Base-by-base conservation (phyloP, 1,140 invertebrate species). In the Neotoxoptera formosana region DNA sequence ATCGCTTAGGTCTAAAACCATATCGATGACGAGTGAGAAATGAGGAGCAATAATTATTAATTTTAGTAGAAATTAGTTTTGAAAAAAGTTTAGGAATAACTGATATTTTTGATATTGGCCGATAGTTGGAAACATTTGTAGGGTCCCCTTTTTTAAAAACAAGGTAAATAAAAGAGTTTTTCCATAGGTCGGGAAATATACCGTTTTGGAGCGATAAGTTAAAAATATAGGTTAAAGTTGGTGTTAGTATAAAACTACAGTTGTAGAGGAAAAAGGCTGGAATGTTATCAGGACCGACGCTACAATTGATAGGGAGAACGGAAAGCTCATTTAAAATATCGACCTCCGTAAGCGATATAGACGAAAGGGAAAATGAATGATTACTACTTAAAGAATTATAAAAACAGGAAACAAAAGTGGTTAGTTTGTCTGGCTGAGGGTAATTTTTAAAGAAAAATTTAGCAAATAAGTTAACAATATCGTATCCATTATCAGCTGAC, bases 191-290 rank as follows among this genome's bases (percentile, higher is more conserved):
- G 3, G 9, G 67, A 8, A 76, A 76, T 76, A 34, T n/a, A 1
- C 11, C 67, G 3, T 34, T 76, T 76, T n/a, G 67, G 67, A 76
- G 67, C 2, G 67, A 76, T 76, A 76, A n/a, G 30, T 76, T 76
- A 76, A 76, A 67, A 76, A 76, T 76, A 76, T 76, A 76, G 30
- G 67, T 76, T 76, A 76, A 76, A 30, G 67, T 34, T 76, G 67
- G 67, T 11, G 67, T 76, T 34, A 76, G n/a, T 76, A 76, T 76
- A 76, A 76, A 76, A 34, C 67, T 76, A 76, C 67, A 76, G 11
- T 76, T 76, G 9, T n/a, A 67, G 30, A 76, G 67, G 30, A 76
- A 76, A 30, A 76, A 76, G 30, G 30, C 67, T n/a, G 67, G n/a
- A 76, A 34, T 76, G 67, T 76, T 76, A 76, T 76, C n/a, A 14